phyloP scores from a whole-genome alignment of 2,888 invertebrate species.

The Thereva unica region DNA sequence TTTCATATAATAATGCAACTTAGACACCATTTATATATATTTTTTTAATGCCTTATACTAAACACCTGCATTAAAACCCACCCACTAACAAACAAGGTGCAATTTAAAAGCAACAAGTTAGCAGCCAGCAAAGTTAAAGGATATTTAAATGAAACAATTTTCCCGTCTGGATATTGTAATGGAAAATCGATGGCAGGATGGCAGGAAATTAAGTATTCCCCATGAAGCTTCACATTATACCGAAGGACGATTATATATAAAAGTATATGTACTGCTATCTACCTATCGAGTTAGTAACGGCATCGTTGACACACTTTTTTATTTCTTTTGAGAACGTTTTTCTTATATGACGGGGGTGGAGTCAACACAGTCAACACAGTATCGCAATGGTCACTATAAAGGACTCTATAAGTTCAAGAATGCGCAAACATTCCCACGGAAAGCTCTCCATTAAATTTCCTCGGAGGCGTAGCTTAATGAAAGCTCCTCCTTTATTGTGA shows the following conservation, averaged over 20 bases:
- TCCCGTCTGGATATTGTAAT: constrained; percentile 20
- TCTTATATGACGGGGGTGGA: constrained; percentile 14
- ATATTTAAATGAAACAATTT: constrained; percentile 2
- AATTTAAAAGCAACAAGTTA: constrained; percentile 17
- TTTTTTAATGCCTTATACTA: no score
- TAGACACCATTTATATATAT: no score
- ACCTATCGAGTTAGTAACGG: background rate
- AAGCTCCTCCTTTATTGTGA: constrained; percentile 28
- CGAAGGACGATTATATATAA: no score
- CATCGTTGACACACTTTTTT: constrained; percentile 31
- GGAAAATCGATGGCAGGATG: constrained; percentile 18
- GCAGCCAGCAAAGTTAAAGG: background rate
- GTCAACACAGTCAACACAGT: constrained; percentile 15
- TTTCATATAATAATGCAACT: no score
- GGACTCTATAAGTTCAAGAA: constrained; percentile 2
- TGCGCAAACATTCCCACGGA: constrained; percentile 19
- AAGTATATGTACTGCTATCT: no score
- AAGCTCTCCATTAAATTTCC: constrained; percentile 5
- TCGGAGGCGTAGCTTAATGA: constrained; percentile 16
- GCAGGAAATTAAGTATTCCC: background rate
- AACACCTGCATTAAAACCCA: background rate
- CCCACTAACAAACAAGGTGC: background rate
- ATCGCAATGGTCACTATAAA: constrained; percentile 13
- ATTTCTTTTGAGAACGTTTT: constrained; percentile 15
- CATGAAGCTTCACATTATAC: no score